phyloP scores from a whole-genome alignment of 2,113 vertebrate genomes.

The Ciconia boyciana region DNA sequence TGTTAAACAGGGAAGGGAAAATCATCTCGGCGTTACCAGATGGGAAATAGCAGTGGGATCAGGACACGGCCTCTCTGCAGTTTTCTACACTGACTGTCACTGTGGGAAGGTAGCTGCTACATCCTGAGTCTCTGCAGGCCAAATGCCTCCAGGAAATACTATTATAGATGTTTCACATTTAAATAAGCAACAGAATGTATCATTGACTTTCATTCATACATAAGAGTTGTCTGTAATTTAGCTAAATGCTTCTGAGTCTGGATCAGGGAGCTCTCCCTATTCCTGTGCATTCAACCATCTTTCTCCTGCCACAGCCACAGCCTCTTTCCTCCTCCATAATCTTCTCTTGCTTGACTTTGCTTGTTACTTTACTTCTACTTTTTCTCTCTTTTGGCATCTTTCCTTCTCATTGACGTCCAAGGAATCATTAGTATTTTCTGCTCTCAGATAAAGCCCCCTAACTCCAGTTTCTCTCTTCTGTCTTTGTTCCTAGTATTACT shows the following conservation, averaged over 20 bases:
- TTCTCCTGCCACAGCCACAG: background rate
- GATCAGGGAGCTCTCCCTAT: background rate
- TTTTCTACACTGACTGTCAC: background rate
- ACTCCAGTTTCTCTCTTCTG: background rate
- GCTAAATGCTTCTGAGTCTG: background rate
- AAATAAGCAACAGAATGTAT: background rate
- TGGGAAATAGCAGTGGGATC: background rate
- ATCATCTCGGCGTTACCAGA: background rate
- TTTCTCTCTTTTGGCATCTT: background rate
- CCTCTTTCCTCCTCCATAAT: background rate
- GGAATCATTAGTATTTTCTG: background rate
- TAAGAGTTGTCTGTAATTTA: background rate
- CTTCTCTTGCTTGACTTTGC: background rate
- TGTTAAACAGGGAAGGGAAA: background rate
- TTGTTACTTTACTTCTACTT: background rate
- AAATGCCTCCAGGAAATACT: conserved; percentile 7
- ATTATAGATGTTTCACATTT: background rate
- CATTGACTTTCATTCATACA: background rate
- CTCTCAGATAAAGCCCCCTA: background rate
- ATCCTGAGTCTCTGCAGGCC: background rate
- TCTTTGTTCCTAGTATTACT: background rate
- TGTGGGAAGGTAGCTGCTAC: conserved; percentile 10
- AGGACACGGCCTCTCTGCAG: background rate
- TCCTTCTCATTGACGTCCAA: background rate
- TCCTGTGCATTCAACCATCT: background rate